Evolutionary conservation across 2,797 vertebrate genomes (phyloP).

Genomic region (Pangasius djambal): DNA sequence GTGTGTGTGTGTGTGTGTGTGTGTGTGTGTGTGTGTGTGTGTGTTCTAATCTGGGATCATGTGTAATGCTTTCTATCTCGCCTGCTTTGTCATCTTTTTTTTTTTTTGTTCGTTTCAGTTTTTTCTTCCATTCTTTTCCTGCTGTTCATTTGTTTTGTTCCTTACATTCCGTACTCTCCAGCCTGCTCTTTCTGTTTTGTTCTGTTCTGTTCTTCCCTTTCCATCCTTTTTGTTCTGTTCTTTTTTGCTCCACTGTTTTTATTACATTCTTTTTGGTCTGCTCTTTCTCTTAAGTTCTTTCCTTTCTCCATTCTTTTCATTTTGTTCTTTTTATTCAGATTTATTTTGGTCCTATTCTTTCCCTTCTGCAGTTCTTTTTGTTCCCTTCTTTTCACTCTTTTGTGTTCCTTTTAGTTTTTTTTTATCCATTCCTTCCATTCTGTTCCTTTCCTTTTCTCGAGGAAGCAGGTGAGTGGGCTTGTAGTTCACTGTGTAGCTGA

Average conservation of each 20-base stretch:
- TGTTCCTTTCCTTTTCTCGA: neutral
- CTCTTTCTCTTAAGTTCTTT: neutral
- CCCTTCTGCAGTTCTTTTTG: neutral
- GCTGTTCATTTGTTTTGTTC: neutral
- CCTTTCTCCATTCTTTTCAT: neutral
- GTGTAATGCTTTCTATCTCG: neutral
- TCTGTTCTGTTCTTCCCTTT: neutral
- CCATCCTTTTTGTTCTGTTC: too few species aligned
- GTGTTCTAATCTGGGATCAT: neutral
- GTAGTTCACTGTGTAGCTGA: neutral
- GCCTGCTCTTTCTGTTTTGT: neutral
- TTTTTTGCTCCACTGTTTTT: too few species aligned
- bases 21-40: neutral
- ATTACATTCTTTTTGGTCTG: too few species aligned
- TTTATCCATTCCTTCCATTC: neutral
- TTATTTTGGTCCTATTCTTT: too few species aligned
- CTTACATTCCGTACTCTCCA: neutral
- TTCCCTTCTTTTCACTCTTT: neutral
- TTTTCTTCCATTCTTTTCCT: neutral
- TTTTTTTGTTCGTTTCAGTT: too few species aligned
- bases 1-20: neutral
- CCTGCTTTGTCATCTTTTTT: neutral
- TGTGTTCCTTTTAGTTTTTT: neutral
- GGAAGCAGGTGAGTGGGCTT: neutral
- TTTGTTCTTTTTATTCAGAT: neutral